Percentiles rank a stretch among this genome's conserved stretches.
Conservation (phyloP, 2,113 vertebrate genomes). For the Dasyornis broadbenti region DNA sequence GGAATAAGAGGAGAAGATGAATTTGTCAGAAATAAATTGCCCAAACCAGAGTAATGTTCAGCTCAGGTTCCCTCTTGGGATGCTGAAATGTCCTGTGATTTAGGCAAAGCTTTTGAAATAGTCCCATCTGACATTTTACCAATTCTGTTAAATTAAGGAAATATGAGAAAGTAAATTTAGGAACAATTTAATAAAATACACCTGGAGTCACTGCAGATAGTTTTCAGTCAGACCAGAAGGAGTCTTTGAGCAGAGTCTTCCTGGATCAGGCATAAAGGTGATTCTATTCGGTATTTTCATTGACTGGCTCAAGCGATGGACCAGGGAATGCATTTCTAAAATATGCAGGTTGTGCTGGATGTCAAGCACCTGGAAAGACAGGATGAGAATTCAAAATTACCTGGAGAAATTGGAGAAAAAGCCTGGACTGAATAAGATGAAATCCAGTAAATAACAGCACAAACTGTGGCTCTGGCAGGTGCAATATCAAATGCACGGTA, state of each 20-base stretch:
- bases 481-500: accelerated
- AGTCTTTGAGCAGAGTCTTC: not conserved
- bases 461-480: not conserved
- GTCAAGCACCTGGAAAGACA: not conserved
- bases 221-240: not conserved
- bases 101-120: not conserved
- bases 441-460: not conserved
- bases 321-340: not conserved
- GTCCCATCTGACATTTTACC: not conserved
- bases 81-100: not conserved
- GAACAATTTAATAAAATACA: not conserved
- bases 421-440: not conserved
- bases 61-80: not conserved
- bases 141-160: not conserved
- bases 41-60: not conserved
- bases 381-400: not conserved
- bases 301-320: not conserved
- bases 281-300: not conserved
- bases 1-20: not conserved
- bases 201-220: not conserved
- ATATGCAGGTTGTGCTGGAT: not conserved
- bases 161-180: not conserved
- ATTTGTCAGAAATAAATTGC: not conserved
- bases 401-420: not conserved
- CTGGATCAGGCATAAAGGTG: not conserved